Evolutionary conservation across 2,113 vertebrate species (phyloP), one percentile per base, ranked within the genome.

Genomic region (Oxyura jamaicensis): DNA sequence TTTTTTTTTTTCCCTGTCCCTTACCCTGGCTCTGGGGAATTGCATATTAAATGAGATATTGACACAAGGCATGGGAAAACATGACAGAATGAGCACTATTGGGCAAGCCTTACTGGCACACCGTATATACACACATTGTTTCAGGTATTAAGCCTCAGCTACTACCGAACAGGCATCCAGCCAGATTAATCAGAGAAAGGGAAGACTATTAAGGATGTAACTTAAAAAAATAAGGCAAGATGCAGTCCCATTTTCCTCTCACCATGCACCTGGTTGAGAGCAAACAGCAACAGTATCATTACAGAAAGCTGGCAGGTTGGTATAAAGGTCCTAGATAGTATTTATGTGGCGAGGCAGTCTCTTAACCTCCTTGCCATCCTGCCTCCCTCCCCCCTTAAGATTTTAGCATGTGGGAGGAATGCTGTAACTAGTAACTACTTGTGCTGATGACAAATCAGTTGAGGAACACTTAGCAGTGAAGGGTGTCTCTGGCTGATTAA

Each of bases 351-450:
- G 81, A 97, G 82, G 84, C 73, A 93, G 85, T 56, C 96, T 95
- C 83, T 74, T 74, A 91, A 77, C 75, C 48, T 87, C 33, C 33
- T 92, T 83, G 42, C 73, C 31, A 66, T 79, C 41, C 71, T 22
- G 85, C 50, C 2, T 90, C 62, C 68, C n/a, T 36, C 52, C 63
- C 39, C 15, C 3, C 0, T 23, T n/a, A 29, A 81, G 29, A 29
- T 84, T 92, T 29, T 50, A 84, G 96, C 91, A 71, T 91, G 96
- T 98, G 95, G 97, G 97, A 97, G 97, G 96, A 96, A 85, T 90
- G 90, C 93, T 95, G 78, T 95, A 96, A 97, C 97, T 94, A 96
- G 97, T 96, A 97, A 97, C 96, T 97, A 83, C 97, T 97, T 98
- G 97, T 95, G 95, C 95, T 94, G 91, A 83, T 82, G 91, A 96